These are phyloP conservation scores for Gymnothorax reevesii DNA, from an alignment of 2,797 vertebrate genomes.

Conservation along the genomic window DNA sequence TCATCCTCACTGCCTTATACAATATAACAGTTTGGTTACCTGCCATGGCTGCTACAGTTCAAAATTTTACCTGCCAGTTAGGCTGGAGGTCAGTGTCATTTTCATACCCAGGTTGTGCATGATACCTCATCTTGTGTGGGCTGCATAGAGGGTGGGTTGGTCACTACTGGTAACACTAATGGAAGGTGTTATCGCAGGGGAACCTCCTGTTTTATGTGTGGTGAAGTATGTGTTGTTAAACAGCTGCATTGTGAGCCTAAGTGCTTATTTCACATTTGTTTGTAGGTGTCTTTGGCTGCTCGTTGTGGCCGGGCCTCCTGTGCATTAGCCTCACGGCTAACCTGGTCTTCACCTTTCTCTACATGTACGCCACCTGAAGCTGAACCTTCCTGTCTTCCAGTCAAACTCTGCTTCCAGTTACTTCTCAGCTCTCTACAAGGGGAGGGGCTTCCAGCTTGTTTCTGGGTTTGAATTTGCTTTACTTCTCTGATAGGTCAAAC, in stretches of 20 bases:
- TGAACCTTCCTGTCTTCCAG: neutral
- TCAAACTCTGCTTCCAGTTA: neutral
- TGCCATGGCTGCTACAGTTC: no score
- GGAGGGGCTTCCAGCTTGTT: neutral
- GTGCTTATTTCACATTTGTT: neutral
- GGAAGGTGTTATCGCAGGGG: neutral
- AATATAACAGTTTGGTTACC: no score
- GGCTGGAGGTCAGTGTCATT: no score
- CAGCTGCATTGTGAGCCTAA: neutral
- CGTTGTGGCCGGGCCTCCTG: constrained; percentile 63
- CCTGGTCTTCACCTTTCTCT: constrained; percentile 71
- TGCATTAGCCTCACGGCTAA: constrained; percentile 72
- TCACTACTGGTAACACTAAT: neutral
- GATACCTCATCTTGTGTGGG: neutral
- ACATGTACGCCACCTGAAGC: constrained; percentile 69
- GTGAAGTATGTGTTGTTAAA: neutral
- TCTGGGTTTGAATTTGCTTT: neutral
- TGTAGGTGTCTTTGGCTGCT: constrained; percentile 62
- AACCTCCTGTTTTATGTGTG: neutral
- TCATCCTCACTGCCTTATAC: no score
- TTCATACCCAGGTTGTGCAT: no score
- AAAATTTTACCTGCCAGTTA: no score
- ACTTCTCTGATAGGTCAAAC: neutral
- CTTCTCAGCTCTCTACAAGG: neutral
- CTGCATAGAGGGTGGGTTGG: neutral